Evolutionary conservation across 1,140 invertebrate genomes (phyloP).

Genomic region (Berghia stephanieae): DNA sequence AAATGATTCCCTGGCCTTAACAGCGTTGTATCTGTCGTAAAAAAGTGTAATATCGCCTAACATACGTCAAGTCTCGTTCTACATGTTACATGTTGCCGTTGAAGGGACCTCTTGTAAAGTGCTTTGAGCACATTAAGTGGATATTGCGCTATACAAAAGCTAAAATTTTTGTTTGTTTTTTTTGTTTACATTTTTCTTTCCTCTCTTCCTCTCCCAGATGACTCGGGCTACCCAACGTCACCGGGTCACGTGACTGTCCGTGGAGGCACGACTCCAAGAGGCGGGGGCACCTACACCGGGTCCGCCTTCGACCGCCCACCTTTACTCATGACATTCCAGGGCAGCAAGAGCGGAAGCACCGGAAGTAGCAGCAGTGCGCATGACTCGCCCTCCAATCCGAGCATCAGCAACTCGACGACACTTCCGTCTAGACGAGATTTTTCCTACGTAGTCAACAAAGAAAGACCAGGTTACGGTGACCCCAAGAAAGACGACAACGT

Average conservation of each 20-base stretch:
- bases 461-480: too few relatives aligned
- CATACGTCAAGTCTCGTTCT: too few relatives aligned
- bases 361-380: neutral
- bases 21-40: too few relatives aligned
- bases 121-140: too few relatives aligned
- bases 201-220: constrained; percentile 9
- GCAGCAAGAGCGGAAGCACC: neutral
- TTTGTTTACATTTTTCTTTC: constrained; percentile 9
- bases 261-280: neutral
- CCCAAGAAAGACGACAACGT: neutral
- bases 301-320: constrained; percentile 20
- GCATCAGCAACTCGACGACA: neutral
- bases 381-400: neutral
- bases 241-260: constrained; percentile 23
- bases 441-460: too few relatives aligned
- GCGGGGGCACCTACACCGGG: constrained; percentile 14
- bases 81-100: too few relatives aligned
- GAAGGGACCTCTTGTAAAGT: too few relatives aligned
- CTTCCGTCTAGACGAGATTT: too few relatives aligned
- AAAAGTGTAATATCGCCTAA: too few relatives aligned
- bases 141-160: too few relatives aligned
- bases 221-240: constrained; percentile 12
- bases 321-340: constrained; percentile 29
- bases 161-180: too few relatives aligned
- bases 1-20: too few relatives aligned